A percentile compares a stretch with the other conserved stretches of the same genome.
These are phyloP conservation scores for Sinotaia quadrata DNA, from an alignment of 2,888 invertebrate species.

Conservation along the genomic window DNA sequence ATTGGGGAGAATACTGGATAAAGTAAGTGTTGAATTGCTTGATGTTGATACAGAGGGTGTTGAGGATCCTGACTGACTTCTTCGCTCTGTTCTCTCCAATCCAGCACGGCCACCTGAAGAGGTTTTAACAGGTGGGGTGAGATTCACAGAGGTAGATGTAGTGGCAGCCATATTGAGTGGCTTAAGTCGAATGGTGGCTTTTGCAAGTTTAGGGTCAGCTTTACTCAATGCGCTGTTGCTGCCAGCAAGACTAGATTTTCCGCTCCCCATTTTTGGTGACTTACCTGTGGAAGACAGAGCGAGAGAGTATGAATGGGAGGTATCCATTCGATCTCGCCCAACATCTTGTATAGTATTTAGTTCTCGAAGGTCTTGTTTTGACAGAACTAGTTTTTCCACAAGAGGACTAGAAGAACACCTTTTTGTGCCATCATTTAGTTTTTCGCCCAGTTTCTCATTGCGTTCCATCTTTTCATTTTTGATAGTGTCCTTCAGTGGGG, in stretches of 20 bases:
- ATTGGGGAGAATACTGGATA: slow-evolving; percentile 57
- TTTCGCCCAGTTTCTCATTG: slow-evolving; percentile 27
- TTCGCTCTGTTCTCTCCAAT: slow-evolving; percentile 13
- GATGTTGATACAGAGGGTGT: slow-evolving; percentile 28
- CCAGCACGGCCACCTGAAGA: slow-evolving; percentile 6
- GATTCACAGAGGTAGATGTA: slow-evolving; percentile 39
- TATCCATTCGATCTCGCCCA: not conserved
- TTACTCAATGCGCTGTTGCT: slow-evolving; percentile 45
- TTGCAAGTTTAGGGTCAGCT: slow-evolving; percentile 59
- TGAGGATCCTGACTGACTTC: slow-evolving; percentile 32
- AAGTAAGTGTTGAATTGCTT: slow-evolving; percentile 42
- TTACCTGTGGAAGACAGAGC: not conserved
- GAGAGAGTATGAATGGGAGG: not conserved
- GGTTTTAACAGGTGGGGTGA: slow-evolving; percentile 23
- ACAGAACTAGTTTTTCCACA: slow-evolving; percentile 27
- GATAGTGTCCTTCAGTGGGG: slow-evolving; percentile 23
- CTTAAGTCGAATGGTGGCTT: slow-evolving; percentile 67
- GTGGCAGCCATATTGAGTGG: slow-evolving; percentile 81
- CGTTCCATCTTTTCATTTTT: slow-evolving; percentile 30
- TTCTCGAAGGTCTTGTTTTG: slow-evolving; percentile 30
- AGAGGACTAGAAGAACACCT: slow-evolving; percentile 30
- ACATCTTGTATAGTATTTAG: slow-evolving; percentile 2
- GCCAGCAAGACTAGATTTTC: slow-evolving; percentile 7
- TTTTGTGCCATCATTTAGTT: slow-evolving; percentile 32
- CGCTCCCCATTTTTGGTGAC: slow-evolving; percentile 5